Evolutionary conservation across 2,888 invertebrate species (phyloP), one percentile per base, ranked within the genome.

Genomic region (Fragum fragum): DNA sequence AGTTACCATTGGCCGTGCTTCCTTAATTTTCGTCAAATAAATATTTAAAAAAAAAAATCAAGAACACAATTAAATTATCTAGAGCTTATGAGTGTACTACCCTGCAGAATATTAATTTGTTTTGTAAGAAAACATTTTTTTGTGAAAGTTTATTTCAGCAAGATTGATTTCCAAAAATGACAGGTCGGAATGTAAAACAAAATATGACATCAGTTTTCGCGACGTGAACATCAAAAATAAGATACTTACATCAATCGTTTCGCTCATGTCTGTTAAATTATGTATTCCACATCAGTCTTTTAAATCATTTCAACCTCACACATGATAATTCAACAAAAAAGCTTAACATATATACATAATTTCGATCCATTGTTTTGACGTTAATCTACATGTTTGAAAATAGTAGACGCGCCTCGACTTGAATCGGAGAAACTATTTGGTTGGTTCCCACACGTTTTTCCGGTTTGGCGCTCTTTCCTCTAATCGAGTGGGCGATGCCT

Each of bases 321-420:
- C 47, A 63, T 74, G 76, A 72, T 73, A 81, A 81, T 86, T 79
- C 79, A 80, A 74, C 70, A 70, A 76, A 69, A 77, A 69, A 68
- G 57, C 72, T 39, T 66, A 80, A 76, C 42, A 32, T 61, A 63
- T 26, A 73, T 29, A 72, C 55, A 73, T 36, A 61, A 76, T 77
- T 76, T 68, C 71, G 69, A 70, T 68, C 79, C 81, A 83, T 83
- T 81, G 81, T 81, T 77, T 86, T 78, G 55, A 76, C 59, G 66
- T 79, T 73, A 76, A 73, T 77, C 72, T 79, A 73, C 81, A 79
- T 83, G 86, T 87, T 84, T 84, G 82, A 87, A 87, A 80, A 73
- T 79, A 63, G 61, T 70, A 68, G 79, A 88, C 89, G 89, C 88
- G 89, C 89, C 87, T 88, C 89, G 88, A 88, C 88, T 87, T 89